Conservation (phyloP, 2,888 invertebrate species). For the Coenonympha arcania region DNA sequence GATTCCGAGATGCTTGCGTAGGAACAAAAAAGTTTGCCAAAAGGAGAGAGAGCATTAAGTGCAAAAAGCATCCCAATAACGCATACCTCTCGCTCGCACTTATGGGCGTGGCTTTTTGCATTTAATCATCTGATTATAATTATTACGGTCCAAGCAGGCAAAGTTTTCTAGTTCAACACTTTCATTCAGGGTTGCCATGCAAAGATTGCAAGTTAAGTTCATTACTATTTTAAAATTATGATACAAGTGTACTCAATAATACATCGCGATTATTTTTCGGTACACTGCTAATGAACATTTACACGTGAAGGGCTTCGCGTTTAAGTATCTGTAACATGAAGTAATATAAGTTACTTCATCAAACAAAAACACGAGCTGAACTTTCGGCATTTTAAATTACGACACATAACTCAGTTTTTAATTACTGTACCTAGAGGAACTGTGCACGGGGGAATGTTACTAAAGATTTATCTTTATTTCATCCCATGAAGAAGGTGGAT, state of each 20-base stretch:
- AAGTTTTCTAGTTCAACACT: slow-evolving; percentile 4
- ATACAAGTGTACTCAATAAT: too few relatives aligned
- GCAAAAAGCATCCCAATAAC: slow-evolving; percentile 1
- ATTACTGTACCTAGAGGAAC: too few relatives aligned
- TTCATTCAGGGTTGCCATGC: not conserved
- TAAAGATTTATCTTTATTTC: not conserved
- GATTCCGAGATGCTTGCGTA: not conserved
- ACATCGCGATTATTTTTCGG: too few relatives aligned
- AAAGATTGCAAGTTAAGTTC: slow-evolving; percentile 2
- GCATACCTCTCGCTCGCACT: not conserved
- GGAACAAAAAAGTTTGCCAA: not conserved
- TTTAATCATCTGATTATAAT: slow-evolving; percentile 6
- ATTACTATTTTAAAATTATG: too few relatives aligned
- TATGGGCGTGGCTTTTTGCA: slow-evolving; percentile 7
- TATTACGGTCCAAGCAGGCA: not conserved
- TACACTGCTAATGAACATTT: too few relatives aligned
- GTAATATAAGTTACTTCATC: too few relatives aligned
- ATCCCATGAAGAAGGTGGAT: not conserved
- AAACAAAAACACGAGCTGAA: too few relatives aligned
- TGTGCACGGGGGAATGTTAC: too few relatives aligned
- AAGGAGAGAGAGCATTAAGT: not conserved
- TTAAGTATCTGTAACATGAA: too few relatives aligned
- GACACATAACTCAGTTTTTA: too few relatives aligned
- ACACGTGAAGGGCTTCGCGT: too few relatives aligned
- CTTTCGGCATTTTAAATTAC: too few relatives aligned